These are phyloP conservation scores for Monarcha castaneiventris DNA, from an alignment of 2,113 vertebrate species.

Conservation along the genomic window DNA sequence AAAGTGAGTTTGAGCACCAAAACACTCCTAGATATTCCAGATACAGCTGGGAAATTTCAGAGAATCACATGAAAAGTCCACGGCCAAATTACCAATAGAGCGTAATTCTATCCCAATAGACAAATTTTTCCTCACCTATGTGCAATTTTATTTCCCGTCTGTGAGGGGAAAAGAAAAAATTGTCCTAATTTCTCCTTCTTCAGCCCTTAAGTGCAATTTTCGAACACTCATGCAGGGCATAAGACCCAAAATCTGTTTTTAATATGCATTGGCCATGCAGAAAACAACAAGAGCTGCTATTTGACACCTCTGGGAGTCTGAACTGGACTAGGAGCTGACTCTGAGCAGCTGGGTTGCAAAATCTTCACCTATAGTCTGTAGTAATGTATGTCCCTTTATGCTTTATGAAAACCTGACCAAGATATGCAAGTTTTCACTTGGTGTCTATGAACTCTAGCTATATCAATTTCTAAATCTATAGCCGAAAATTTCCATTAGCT, in stretches of 20 bases:
- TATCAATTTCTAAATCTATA: not conserved
- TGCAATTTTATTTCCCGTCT: not conserved
- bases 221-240: not conserved
- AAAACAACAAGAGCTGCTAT: not conserved
- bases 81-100: not conserved
- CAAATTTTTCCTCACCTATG: fast-evolving
- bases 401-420: not conserved
- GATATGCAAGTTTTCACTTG: not conserved
- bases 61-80: not conserved
- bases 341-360: not conserved
- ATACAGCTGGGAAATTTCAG: not conserved
- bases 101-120: not conserved
- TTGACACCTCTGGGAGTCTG: not conserved
- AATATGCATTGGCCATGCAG: not conserved
- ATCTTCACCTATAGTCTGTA: not conserved
- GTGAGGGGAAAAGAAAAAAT: fast-evolving
- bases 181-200: not conserved
- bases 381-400: not conserved
- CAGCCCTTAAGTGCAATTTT: not conserved
- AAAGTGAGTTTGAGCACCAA: not conserved
- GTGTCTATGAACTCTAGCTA: not conserved
- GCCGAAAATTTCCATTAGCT: not conserved
- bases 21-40: not conserved
- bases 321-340: not conserved
- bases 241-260: not conserved